Evolutionary conservation across 2,113 vertebrate genomes (phyloP).

Genomic region (Colistium nudipinnis): DNA sequence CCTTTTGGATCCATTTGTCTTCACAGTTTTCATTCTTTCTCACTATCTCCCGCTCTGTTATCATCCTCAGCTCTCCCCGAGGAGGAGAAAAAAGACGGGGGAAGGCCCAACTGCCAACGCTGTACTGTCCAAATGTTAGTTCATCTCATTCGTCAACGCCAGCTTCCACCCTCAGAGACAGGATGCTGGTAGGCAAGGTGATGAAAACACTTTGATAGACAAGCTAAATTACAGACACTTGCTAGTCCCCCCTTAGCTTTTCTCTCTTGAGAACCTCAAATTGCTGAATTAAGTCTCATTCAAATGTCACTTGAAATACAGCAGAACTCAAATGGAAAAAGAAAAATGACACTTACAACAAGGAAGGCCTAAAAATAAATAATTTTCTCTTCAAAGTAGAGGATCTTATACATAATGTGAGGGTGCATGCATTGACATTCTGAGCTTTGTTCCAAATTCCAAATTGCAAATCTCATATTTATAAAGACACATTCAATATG

Average conservation of each 20-base stretch:
- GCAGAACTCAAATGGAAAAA: not conserved
- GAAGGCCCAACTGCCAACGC: constrained; percentile 19
- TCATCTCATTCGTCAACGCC: constrained; percentile 62
- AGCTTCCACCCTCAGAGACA: constrained; percentile 28
- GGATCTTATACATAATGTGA: not conserved
- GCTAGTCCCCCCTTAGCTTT: not conserved
- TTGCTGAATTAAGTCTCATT: constrained; percentile 21
- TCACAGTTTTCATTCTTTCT: not conserved
- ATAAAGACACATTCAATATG: not conserved
- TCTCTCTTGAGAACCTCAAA: constrained; percentile 6
- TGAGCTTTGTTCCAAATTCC: too few relatives aligned
- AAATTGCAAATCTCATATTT: not conserved
- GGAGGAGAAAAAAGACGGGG: not conserved
- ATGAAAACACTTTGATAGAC: constrained; percentile 52
- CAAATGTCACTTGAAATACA: constrained; percentile 3
- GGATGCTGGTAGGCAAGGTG: constrained; percentile 23
- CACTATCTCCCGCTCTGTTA: constrained; percentile 15
- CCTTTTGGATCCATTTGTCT: not conserved
- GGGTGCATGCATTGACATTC: not conserved
- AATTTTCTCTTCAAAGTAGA: not conserved
- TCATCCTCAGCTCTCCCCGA: constrained; percentile 29
- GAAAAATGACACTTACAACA: constrained; percentile 3
- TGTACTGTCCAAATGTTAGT: constrained; percentile 57
- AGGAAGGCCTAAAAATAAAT: not conserved
- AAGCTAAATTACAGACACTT: constrained; percentile 39